Evolutionary conservation across 35 echinoderm and acorn worm species (phyloP).

Genomic region (Ophioderma brevispina): DNA sequence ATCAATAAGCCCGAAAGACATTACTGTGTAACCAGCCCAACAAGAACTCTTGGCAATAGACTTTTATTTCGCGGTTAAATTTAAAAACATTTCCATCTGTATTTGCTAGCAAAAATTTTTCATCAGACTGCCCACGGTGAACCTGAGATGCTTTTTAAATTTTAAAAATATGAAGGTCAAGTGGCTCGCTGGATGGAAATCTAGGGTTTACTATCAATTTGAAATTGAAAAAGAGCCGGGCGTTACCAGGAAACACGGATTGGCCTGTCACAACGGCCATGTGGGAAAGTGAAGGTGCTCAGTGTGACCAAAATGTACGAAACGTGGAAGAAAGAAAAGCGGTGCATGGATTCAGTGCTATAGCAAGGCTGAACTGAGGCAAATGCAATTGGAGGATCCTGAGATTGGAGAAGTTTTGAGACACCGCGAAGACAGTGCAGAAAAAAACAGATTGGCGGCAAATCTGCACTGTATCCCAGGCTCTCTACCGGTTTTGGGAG

Average conservation of each 20-base stretch:
- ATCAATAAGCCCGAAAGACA: slow-evolving; percentile 38
- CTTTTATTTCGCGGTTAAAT: neutral
- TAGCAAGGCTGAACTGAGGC: no score
- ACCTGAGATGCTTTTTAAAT: slow-evolving; percentile 1
- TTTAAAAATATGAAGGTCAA: slow-evolving; percentile 29
- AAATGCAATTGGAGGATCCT: no score
- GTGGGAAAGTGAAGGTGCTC: neutral
- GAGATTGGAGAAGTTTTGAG: no score
- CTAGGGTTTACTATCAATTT: slow-evolving; percentile 10
- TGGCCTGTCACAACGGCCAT: slow-evolving; percentile 24
- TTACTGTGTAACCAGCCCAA: slow-evolving; percentile 66
- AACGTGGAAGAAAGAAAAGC: no score
- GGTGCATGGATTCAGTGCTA: no score
- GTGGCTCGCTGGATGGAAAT: slow-evolving; percentile 40
- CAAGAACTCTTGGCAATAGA: slow-evolving; percentile 45
- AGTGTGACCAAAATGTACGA: neutral
- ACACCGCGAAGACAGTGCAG: no score
- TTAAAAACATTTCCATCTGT: slow-evolving; percentile 61
- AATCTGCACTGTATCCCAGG: no score
- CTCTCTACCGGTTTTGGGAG: no score
- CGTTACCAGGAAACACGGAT: slow-evolving; percentile 29
- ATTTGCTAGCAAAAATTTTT: slow-evolving; percentile 50
- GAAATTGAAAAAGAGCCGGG: slow-evolving; percentile 17
- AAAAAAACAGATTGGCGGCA: no score
- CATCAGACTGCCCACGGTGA: slow-evolving; percentile 20